Evolutionary conservation across 2,113 vertebrate genomes (phyloP).

Genomic region (Indri indri): DNA sequence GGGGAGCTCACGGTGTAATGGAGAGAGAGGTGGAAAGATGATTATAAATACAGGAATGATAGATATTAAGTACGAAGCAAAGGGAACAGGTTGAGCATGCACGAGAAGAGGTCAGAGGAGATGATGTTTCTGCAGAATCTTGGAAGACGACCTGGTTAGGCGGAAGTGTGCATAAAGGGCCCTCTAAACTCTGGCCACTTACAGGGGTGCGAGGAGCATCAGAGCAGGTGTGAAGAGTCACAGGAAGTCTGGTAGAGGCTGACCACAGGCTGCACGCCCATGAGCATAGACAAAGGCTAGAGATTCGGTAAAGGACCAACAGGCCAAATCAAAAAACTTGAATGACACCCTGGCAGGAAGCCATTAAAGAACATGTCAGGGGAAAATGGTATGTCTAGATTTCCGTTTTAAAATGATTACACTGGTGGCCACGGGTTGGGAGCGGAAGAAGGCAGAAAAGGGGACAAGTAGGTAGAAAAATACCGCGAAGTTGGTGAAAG

Average conservation of each 20-base stretch:
- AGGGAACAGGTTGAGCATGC: not conserved
- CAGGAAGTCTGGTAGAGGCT: not conserved
- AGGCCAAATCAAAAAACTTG: not conserved
- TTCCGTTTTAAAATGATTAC: not conserved
- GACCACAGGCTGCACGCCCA: fast-evolving
- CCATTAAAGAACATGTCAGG: not conserved
- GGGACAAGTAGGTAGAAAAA: not conserved
- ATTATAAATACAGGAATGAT: not conserved
- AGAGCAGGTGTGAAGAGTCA: not conserved
- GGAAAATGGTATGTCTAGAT: not conserved
- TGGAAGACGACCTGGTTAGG: not conserved
- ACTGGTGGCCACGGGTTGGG: not conserved
- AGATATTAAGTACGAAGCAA: not conserved
- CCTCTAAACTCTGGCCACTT: not conserved
- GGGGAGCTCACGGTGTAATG: not conserved
- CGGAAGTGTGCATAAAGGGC: not conserved
- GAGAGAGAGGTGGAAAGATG: not conserved
- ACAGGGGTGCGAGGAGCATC: not conserved
- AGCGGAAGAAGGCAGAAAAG: not conserved
- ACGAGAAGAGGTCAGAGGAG: not conserved
- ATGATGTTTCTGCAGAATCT: not conserved
- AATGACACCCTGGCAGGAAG: not conserved
- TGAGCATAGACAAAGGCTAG: not conserved
- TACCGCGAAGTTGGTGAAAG: not conserved
- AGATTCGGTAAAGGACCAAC: fast-evolving